Evolutionary conservation across 2,888 invertebrate genomes (phyloP), one percentile per base, ranked within the genome.

Genomic region (Tetramorium bicarinatum): DNA sequence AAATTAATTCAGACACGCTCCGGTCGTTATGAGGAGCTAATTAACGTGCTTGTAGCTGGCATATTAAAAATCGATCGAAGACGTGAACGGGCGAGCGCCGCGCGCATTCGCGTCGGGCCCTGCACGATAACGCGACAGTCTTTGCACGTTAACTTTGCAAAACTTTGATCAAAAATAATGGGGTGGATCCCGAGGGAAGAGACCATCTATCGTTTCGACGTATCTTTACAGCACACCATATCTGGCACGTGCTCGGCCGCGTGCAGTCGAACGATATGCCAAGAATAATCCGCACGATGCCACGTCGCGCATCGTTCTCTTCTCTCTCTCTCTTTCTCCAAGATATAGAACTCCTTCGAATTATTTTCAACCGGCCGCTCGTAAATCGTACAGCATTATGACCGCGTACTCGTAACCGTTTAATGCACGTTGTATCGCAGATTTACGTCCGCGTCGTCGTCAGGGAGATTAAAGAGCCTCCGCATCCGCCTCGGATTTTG

Each of bases 241-340:
- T 76, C 75, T 76, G 75, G 69, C 84, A 72, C 72, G 74, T 83
- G 83, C 41, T 61, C 47, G 62, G n/a, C 77, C 56, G 64, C 79
- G 79, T 83, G 83, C 56, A 29, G 72, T 44, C 66, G 13, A 56
- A 56, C 59, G 69, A 82, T 82, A 67, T 21, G 82, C 76, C 67
- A 66, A 80, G 64, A 72, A 79, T 72, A 83, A 67, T 83, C 56
- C 64, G 49, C 34, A 38, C 62, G 25, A 38, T 0, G 29, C 29
- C 29, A 34, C 25, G 59, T 25, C 38, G 72, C 62, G 44, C 41
- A 29, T 62, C 25, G 11, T 81, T 38, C 18, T 59, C 59, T 1
- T 13, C 34, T 41, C 3, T 62, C 15, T 29, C 18, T 59, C 8
- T 25, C n/a, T 38, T n/a, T 41, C 41, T 13, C 41, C 21, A 64